Evolutionary conservation across 2,113 vertebrate genomes (phyloP).

Genomic region (Colaptes auratus): DNA sequence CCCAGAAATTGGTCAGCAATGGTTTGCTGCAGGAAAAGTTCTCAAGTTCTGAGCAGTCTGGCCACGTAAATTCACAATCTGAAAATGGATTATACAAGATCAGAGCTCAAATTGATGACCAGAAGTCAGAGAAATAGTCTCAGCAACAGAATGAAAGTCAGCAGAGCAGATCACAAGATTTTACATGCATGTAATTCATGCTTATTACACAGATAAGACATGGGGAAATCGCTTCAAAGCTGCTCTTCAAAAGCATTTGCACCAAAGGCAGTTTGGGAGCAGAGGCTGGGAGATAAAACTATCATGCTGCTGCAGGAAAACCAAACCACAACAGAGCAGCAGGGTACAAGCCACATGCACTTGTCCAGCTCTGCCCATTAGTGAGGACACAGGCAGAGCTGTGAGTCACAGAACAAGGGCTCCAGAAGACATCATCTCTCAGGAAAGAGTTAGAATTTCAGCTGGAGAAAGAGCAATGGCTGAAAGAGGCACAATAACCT

Average conservation of each 20-base stretch:
- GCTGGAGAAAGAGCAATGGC: neutral
- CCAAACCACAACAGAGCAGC: neutral
- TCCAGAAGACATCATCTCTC: accelerated
- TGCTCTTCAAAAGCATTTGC: neutral
- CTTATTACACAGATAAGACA: neutral
- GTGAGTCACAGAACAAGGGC: neutral
- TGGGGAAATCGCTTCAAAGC: neutral
- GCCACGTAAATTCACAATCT: neutral
- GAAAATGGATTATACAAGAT: neutral
- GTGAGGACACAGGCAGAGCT: accelerated
- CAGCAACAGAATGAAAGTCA: neutral
- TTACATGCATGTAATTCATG: neutral
- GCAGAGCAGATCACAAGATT: neutral
- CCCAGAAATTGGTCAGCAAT: neutral
- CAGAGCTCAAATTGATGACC: neutral
- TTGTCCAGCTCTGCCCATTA: neutral
- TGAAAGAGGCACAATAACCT: neutral
- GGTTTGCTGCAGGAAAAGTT: neutral
- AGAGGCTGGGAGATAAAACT: neutral
- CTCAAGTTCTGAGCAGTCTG: neutral
- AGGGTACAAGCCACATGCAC: accelerated
- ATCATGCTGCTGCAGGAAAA: neutral
- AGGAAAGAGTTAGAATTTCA: accelerated
- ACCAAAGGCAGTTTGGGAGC: neutral
- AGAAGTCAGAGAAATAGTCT: neutral